Percentiles rank a stretch among this genome's conserved stretches.
Evolutionary conservation across 1,140 invertebrate species (phyloP).

Genomic region (Papilio machaon): DNA sequence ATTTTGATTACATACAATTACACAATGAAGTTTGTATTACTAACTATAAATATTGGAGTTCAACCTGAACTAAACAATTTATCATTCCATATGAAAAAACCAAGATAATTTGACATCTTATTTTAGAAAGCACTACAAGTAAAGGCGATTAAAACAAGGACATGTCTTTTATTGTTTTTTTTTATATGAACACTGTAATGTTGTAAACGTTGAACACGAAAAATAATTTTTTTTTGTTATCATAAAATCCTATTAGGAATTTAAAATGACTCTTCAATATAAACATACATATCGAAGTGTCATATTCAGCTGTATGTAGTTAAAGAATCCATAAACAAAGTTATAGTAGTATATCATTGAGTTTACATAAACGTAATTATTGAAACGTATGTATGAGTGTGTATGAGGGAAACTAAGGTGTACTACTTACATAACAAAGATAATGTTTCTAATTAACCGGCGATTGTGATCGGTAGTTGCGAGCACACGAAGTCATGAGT

Average conservation of each 20-base stretch:
- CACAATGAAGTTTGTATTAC: not conserved
- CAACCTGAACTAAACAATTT: no score
- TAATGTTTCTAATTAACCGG: constrained; percentile 51
- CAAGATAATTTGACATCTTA: no score
- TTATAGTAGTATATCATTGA: not conserved
- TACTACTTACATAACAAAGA: constrained; percentile 36
- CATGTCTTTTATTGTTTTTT: not conserved
- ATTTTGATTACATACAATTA: not conserved
- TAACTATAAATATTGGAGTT: not conserved
- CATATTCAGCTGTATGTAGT: not conserved
- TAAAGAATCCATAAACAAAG: not conserved
- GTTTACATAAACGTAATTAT: constrained; percentile 5
- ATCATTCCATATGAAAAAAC: no score
- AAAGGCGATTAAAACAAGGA: not conserved
- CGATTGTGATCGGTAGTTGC: constrained; percentile 51
- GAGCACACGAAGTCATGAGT: constrained; percentile 48
- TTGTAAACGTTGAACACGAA: not conserved
- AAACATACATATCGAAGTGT: not conserved
- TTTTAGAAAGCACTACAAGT: not conserved
- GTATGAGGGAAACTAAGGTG: not conserved
- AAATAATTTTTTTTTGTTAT: not conserved
- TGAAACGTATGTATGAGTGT: not conserved
- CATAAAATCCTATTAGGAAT: not conserved
- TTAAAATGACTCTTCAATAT: no score
- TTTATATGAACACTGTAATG: not conserved